A percentile compares a stretch with the other conserved stretches of the same genome.
Conservation (phyloP, 2,797 vertebrate genomes). For the Urosaurus nigricauda region DNA sequence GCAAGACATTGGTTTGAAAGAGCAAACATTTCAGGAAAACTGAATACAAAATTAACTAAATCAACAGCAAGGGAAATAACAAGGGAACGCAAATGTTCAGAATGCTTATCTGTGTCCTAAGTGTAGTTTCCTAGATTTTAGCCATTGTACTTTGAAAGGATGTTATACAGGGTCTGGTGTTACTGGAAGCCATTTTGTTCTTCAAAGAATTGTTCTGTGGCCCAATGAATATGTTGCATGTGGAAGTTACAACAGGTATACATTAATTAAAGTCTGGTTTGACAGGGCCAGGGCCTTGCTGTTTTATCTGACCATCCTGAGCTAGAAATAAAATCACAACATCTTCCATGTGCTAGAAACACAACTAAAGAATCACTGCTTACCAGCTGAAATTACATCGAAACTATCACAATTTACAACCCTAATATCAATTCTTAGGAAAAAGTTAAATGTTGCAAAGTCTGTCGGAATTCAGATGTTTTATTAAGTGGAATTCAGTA, state of each 20-base stretch:
- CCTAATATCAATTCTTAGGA: background rate
- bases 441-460: background rate
- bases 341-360: slow-evolving; percentile 4
- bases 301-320: background rate
- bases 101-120: background rate
- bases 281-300: background rate
- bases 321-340: background rate
- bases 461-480: background rate
- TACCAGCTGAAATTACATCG: background rate
- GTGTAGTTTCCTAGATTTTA: background rate
- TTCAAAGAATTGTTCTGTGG: background rate
- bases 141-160: background rate
- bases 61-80: background rate
- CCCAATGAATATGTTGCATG: background rate
- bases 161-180: too few relatives aligned
- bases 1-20: slow-evolving; percentile 25
- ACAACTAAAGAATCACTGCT: background rate
- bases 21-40: slow-evolving; percentile 5
- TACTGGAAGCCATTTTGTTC: background rate
- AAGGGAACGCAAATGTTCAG: background rate
- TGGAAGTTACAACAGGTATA: background rate
- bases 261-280: background rate
- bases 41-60: slow-evolving; percentile 17
- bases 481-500: background rate
- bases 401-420: background rate